Evolutionary conservation across 2,888 invertebrate genomes (phyloP), one percentile per base, ranked within the genome.

Genomic region (Coenonympha arcania): DNA sequence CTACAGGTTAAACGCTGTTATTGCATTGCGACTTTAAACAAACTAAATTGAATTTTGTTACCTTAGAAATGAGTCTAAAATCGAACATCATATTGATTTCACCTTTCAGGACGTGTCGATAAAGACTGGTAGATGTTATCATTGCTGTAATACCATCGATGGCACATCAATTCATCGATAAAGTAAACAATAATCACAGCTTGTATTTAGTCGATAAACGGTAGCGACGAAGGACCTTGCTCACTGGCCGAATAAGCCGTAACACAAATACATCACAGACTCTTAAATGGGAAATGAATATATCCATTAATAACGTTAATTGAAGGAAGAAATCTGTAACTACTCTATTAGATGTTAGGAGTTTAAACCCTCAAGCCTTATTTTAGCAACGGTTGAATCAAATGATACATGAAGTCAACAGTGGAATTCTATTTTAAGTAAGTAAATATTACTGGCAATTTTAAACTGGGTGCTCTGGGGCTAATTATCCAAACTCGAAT

Each of bases 121-220:
- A 49, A 28, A 16, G 22, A 31, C 42, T 19, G 19, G 31, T 42
- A 34, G 34, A 20, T 37, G 16, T 37, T 43, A 48, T 48, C 41
- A 30, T 48, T 34, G 9, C 48, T 34, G 13, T 28, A 41, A 34
- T 31, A 31, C 31, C 26, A 42, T 41, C 41, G 34, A 9, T n/a
- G 18, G 22, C 36, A 13, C 33, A 18, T 34, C 11, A 40, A 16
- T 18, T 41, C 22, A 15, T 34, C 20, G 30, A 43, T 30, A 37
- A 30, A 49, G 33, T 40, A 44, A 39, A 48, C 22, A 41, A 48
- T 48, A 48, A 44, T 54, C 51, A 54, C 44, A 13, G 26, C 36
- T 48, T 26, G n/a, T n/a, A 48, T 47, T 53, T 54, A 54, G n/a
- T 48, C 42, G 31, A 24, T 37, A 37, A 37, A 22, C 20, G 20